Evolutionary conservation across 2,113 vertebrate species (phyloP).

Genomic region (Nymphicus hollandicus): DNA sequence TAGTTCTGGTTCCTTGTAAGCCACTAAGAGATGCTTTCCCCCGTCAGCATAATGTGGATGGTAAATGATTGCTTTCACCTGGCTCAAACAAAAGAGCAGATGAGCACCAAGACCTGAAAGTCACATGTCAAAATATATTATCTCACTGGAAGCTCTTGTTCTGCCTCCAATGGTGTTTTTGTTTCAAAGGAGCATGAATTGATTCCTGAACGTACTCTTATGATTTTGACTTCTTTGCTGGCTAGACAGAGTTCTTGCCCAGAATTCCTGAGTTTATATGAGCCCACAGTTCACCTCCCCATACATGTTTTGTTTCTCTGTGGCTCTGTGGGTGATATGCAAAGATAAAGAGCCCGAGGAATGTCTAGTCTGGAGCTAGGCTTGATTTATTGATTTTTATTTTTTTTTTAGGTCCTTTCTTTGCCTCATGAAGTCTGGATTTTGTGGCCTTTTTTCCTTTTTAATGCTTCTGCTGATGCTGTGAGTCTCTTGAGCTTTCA

Average conservation of each 20-base stretch:
- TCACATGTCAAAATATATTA: background rate
- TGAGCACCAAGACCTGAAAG: background rate
- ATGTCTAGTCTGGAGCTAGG: background rate
- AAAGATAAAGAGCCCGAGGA: background rate
- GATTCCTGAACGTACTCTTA: background rate
- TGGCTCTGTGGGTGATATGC: background rate
- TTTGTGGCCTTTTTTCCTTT: background rate
- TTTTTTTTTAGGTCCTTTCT: background rate
- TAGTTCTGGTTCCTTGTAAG: background rate
- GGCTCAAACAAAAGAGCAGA: background rate
- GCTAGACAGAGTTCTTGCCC: background rate
- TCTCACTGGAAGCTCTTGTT: background rate
- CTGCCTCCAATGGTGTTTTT: background rate
- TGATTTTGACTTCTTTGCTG: background rate
- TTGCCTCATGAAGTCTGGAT: background rate
- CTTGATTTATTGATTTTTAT: background rate
- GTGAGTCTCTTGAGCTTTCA: slow-evolving; percentile 6
- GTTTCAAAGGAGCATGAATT: background rate
- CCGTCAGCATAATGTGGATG: background rate
- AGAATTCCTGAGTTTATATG: background rate
- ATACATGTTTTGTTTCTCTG: background rate
- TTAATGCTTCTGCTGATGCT: background rate
- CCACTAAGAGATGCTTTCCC: background rate
- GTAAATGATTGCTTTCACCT: background rate
- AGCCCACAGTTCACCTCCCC: background rate